Percentiles rank a stretch among this genome's conserved stretches.
Evolutionary conservation across 2,888 invertebrate species (phyloP).

Genomic region (Aspidapion aeneum): DNA sequence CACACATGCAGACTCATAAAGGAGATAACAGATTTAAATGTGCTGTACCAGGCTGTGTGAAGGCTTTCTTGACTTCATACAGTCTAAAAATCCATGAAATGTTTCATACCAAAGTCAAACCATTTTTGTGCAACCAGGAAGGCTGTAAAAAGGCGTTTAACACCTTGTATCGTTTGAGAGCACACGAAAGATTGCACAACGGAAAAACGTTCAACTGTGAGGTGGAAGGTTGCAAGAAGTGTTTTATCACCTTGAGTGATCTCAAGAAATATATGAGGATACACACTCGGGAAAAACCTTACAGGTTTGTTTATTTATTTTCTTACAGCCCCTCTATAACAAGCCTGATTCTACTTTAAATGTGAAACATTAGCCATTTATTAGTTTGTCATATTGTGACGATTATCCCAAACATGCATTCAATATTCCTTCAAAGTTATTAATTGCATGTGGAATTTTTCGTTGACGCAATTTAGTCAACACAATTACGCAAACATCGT

Average conservation of each 20-base stretch:
- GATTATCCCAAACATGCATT: too few species aligned
- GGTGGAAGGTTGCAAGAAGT: conserved; percentile 77
- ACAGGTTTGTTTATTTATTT: conserved; percentile 73
- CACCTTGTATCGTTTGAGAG: conserved; percentile 87
- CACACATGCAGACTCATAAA: conserved; percentile 94
- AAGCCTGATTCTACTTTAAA: too few species aligned
- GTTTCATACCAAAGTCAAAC: conserved; percentile 90
- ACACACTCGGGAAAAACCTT: conserved; percentile 88
- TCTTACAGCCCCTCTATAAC: too few species aligned
- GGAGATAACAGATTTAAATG: conserved; percentile 95
- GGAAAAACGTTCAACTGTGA: conserved; percentile 94
- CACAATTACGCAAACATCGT: background rate
- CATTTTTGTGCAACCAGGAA: conserved; percentile 78
- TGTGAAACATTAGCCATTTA: too few species aligned
- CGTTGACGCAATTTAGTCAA: conserved; percentile 6
- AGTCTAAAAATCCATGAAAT: conserved; percentile 92
- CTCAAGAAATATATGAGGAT: conserved; percentile 91
- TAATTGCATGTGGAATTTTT: background rate
- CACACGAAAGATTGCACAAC: conserved; percentile 89
- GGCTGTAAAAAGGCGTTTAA: conserved; percentile 93
- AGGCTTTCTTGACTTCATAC: conserved; percentile 92
- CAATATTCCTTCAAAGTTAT: too few species aligned
- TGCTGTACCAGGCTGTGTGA: conserved; percentile 80
- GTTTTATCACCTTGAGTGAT: conserved; percentile 92
- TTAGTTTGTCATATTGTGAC: too few species aligned